phyloP scores from a whole-genome alignment of 2,797 vertebrate genomes.

The Ctenopoma multispine region DNA sequence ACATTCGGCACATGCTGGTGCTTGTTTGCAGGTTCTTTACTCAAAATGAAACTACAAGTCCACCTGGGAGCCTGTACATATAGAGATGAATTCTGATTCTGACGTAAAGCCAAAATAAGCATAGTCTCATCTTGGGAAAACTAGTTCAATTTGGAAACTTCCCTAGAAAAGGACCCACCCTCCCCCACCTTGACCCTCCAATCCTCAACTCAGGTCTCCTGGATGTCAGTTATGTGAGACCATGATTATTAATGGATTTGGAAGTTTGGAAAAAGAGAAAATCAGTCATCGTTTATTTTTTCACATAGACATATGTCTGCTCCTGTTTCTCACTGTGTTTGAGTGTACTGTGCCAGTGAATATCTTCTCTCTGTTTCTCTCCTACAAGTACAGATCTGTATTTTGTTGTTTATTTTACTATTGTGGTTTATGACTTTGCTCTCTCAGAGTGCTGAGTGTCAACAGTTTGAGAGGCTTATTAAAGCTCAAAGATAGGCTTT shows the following conservation, averaged over 20 bases:
- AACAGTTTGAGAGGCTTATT: slow-evolving; percentile 35
- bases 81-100: too few relatives aligned
- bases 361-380: slow-evolving; percentile 1
- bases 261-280: background rate
- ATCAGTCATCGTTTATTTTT: background rate
- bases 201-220: slow-evolving; percentile 35
- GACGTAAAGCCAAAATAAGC: background rate
- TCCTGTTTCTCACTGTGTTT: background rate
- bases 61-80: too few relatives aligned
- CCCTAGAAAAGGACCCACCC: slow-evolving; percentile 27
- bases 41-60: too few relatives aligned
- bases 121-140: slow-evolving; percentile 68
- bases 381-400: slow-evolving; percentile 44
- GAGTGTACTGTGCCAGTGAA: background rate
- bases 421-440: slow-evolving; percentile 49
- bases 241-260: background rate
- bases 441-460: slow-evolving; percentile 23
- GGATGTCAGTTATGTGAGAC: background rate
- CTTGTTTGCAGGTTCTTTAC: too few relatives aligned
- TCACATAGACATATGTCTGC: background rate
- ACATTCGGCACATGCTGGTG: too few relatives aligned
- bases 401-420: slow-evolving; percentile 59
- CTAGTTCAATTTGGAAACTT: slow-evolving; percentile 42
- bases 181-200: background rate
- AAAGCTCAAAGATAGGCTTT: slow-evolving; percentile 52